Conservation (phyloP, 2,888 invertebrate species). For the Chymomyza fuscimana region DNA sequence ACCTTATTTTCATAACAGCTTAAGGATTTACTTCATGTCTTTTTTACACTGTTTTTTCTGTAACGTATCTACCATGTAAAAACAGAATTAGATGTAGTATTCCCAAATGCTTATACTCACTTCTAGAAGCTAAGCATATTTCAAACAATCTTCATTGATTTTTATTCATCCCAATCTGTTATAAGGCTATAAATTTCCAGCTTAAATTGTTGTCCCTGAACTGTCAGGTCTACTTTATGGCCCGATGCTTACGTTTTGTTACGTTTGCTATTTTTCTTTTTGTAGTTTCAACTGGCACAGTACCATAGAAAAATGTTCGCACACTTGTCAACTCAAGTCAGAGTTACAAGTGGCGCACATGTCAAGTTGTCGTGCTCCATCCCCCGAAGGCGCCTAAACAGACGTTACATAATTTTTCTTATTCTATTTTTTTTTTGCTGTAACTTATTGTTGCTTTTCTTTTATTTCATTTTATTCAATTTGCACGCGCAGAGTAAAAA, state of each 20-base stretch:
- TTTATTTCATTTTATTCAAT: constrained; percentile 5
- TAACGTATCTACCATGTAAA: too few relatives aligned
- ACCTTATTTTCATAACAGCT: too few relatives aligned
- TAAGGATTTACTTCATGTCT: too few relatives aligned
- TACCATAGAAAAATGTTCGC: constrained; percentile 3
- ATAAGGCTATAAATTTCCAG: neutral
- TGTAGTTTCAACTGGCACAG: neutral
- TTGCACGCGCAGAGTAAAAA: constrained; percentile 15
- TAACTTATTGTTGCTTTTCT: neutral
- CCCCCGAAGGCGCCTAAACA: neutral
- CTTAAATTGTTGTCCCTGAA: neutral
- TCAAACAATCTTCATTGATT: neutral
- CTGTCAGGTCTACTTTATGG: neutral
- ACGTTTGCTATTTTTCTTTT: neutral
- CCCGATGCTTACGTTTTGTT: too few relatives aligned
- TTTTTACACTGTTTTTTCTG: too few relatives aligned
- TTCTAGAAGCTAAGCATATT: neutral
- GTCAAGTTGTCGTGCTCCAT: neutral
- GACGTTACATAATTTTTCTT: neutral
- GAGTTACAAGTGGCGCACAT: constrained; percentile 2
- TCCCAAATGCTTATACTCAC: neutral
- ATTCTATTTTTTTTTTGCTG: neutral
- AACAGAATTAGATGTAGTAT: too few relatives aligned
- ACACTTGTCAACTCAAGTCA: constrained; percentile 1
- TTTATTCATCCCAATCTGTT: neutral